Conservation (phyloP, 2,797 vertebrate genomes). For the Perodicticus potto region DNA sequence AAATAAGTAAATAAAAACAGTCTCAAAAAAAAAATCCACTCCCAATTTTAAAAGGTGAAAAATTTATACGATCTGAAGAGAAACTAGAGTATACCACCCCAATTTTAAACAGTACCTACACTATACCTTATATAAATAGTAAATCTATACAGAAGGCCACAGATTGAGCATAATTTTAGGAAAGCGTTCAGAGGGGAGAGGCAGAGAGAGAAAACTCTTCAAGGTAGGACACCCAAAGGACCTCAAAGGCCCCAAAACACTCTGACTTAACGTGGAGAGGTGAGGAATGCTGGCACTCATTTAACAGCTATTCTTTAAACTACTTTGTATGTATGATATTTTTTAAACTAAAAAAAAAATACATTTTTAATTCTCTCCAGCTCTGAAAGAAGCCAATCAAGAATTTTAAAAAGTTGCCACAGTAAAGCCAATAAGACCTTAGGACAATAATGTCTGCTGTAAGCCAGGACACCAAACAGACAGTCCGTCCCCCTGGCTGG, state of each 20-base stretch:
- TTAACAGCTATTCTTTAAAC: background rate
- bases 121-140: background rate
- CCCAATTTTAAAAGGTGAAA: background rate
- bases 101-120: background rate
- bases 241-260: background rate
- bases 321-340: background rate
- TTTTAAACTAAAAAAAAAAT: slow-evolving; percentile 31
- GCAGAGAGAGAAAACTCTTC: background rate
- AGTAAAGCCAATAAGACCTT: background rate
- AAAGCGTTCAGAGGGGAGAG: background rate
- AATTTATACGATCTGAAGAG: too few species aligned
- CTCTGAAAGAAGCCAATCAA: slow-evolving; percentile 37
- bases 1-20: too few species aligned
- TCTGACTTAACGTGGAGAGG: background rate
- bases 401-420: background rate
- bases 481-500: background rate
- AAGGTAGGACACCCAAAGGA: background rate
- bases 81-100: background rate
- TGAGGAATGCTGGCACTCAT: background rate
- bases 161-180: background rate
- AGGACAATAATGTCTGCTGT: background rate
- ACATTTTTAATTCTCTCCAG: background rate
- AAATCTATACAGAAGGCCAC: background rate
- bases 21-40: too few species aligned
- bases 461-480: background rate